A percentile compares a stretch with the other conserved stretches of the same genome.
These are phyloP conservation scores for Sacculina carcini DNA, from an alignment of 2,888 invertebrate genomes.

Conservation along the genomic window DNA sequence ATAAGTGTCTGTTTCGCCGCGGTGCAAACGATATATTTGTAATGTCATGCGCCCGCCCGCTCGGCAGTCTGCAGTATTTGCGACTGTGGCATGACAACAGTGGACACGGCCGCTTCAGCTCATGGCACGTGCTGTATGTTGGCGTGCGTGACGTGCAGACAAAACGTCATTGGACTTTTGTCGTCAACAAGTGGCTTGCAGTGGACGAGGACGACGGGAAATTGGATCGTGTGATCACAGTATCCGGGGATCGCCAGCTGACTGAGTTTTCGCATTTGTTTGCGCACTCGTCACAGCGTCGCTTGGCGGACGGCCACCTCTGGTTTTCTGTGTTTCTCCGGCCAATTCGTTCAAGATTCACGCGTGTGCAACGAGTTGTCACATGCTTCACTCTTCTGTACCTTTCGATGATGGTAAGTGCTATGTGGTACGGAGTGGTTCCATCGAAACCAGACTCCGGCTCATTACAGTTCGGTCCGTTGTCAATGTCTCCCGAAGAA, in stretches of 20 bases:
- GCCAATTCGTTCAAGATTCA: conserved; percentile 24
- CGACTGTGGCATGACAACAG: conserved; percentile 27
- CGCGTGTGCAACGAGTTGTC: conserved; percentile 23
- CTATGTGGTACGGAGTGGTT: conserved; percentile 24
- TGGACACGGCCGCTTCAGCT: conserved; percentile 21
- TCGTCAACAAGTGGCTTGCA: conserved; percentile 24
- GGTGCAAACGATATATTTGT: conserved; percentile 19
- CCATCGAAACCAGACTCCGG: conserved; percentile 15
- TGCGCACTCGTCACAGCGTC: conserved; percentile 17
- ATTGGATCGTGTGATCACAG: conserved; percentile 25
- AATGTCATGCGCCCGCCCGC: conserved; percentile 20
- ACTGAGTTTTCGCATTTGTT: conserved; percentile 23
- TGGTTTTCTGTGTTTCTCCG: conserved; percentile 27
- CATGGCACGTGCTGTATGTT: conserved; percentile 24
- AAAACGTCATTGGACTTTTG: conserved; percentile 20
- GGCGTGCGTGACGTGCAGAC: conserved; percentile 24
- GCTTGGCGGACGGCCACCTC: conserved; percentile 24
- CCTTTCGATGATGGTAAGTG: conserved; percentile 25
- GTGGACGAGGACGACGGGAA: conserved; percentile 25
- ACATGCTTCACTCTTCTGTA: conserved; percentile 24
- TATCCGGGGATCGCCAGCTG: conserved; percentile 23
- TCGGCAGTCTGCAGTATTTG: conserved; percentile 22
- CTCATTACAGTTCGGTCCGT: conserved; percentile 22
- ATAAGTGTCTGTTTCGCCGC: conserved; percentile 17
- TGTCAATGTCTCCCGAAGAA: conserved; percentile 23